Evolutionary conservation across 2,113 vertebrate genomes (phyloP).

Genomic region (Caranx melampygus): DNA sequence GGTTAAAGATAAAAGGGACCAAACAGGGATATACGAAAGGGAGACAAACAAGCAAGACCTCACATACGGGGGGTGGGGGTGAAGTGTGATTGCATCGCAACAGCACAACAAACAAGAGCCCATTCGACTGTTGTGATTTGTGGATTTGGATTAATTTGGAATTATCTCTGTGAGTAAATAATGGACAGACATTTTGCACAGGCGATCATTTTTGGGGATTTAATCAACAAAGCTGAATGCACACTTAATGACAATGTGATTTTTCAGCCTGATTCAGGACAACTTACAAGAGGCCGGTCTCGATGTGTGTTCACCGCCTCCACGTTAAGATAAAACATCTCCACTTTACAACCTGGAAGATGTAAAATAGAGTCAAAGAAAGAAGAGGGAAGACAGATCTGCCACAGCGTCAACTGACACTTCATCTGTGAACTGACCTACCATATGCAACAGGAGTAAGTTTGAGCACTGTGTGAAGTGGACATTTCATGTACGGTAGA

Average conservation of each 20-base stretch:
- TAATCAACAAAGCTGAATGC: slow-evolving; percentile 3
- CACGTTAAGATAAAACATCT: slow-evolving; percentile 90
- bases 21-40: slow-evolving; percentile 26
- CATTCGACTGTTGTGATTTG: background rate
- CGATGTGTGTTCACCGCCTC: slow-evolving; percentile 97
- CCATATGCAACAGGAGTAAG: slow-evolving; percentile 96
- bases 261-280: background rate
- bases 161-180: background rate
- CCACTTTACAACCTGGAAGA: slow-evolving; percentile 93
- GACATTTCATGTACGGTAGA: slow-evolving; percentile 94
- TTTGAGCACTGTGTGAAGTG: slow-evolving; percentile 94
- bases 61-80: slow-evolving; percentile 17
- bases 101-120: slow-evolving; percentile 49
- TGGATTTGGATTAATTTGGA: background rate
- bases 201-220: background rate
- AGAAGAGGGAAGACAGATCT: background rate
- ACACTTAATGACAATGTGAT: background rate
- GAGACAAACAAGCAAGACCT: slow-evolving; percentile 45
- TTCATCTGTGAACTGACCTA: slow-evolving; percentile 65
- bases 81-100: slow-evolving; percentile 1
- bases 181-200: background rate
- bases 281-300: slow-evolving; percentile 92
- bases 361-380: background rate
- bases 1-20: slow-evolving; percentile 22
- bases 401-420: background rate